Base-by-base conservation (phyloP, 2,888 invertebrate genomes). In the Lutraria lutraria region DNA sequence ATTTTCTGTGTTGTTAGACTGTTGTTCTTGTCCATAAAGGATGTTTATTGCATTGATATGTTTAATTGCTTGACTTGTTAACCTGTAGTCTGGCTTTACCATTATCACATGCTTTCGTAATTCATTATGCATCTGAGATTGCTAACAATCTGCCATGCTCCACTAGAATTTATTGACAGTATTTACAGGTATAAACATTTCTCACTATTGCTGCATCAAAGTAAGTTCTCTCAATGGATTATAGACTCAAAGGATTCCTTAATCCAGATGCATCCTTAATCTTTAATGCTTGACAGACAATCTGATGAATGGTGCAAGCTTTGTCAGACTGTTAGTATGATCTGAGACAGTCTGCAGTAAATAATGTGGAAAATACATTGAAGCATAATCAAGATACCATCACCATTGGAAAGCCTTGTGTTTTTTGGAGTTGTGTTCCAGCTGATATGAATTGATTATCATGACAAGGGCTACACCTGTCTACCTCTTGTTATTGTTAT, bases 381-480 rank as follows among this genome's bases (percentile, higher is more conserved):
- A 8, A 25, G 63, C 60, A n/a, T 16, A 25, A 25, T 25, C 43
- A 8, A n/a, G 63, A 68, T 68, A 68, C 25, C 25, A 68, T 68
- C 63, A 68, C 25, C 63, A 68, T 4, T 68, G 3, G 25, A 10
- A 13, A 68, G 63, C 63, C 60, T 43, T 68, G 31, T 8, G 10
- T 10, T 19, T 63, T 21, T 83, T 60, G n/a, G 43, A 79, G 12
- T 34, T 0, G 21, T 53, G 53, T 53, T 76, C 84, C 54, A 72
- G 53, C 15, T 83, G 83, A 83, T 43, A 34, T 19, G 82, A 34
- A 54, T 52, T 68, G 76, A 34, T 84, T 76, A 76, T 83, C 83
- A 54, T 83, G 83, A 60, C 83, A 34, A 21, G 43, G 31, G 29
- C 29, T 76, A 76, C 76, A 84, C 84, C 84, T 84, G 84, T 84